These are phyloP conservation scores for Balanococcus diminutus DNA, from an alignment of 2,888 invertebrate genomes.

Conservation along the genomic window DNA sequence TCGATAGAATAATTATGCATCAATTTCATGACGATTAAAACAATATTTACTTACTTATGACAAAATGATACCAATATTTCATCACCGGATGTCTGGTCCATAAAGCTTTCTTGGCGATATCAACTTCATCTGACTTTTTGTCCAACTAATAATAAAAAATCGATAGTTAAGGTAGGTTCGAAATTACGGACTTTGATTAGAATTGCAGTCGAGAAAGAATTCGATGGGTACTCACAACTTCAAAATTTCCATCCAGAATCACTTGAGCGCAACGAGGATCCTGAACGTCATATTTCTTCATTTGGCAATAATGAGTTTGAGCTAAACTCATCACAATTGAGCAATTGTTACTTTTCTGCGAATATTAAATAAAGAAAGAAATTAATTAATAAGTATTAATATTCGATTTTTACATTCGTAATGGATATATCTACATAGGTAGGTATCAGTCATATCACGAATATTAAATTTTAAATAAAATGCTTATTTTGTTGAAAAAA, in stretches of 20 bases:
- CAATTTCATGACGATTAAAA: neutral
- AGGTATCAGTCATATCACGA: no score
- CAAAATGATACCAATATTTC: conserved; percentile 71
- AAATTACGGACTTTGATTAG: neutral
- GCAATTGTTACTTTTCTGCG: conserved; percentile 68
- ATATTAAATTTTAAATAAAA: no score
- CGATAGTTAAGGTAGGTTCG: neutral
- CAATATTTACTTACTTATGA: conserved; percentile 52
- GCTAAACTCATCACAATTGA: conserved; percentile 74
- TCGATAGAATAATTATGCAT: neutral
- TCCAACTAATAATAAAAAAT: conserved; percentile 62
- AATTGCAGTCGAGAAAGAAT: neutral
- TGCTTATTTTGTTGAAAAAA: neutral
- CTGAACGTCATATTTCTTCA: conserved; percentile 71
- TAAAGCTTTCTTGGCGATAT: conserved; percentile 69
- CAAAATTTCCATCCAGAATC: conserved; percentile 72
- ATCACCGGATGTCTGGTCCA: conserved; percentile 75
- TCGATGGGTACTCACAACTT: conserved; percentile 57
- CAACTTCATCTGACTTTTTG: conserved; percentile 64
- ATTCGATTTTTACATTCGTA: no score
- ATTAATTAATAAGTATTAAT: no score
- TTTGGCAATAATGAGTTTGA: conserved; percentile 71
- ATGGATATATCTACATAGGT: no score
- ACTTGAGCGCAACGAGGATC: conserved; percentile 79
- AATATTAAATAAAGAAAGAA: conserved; percentile 56